phyloP scores from a whole-genome alignment of 1,140 invertebrate genomes.

The Geopemphigus sp. region DNA sequence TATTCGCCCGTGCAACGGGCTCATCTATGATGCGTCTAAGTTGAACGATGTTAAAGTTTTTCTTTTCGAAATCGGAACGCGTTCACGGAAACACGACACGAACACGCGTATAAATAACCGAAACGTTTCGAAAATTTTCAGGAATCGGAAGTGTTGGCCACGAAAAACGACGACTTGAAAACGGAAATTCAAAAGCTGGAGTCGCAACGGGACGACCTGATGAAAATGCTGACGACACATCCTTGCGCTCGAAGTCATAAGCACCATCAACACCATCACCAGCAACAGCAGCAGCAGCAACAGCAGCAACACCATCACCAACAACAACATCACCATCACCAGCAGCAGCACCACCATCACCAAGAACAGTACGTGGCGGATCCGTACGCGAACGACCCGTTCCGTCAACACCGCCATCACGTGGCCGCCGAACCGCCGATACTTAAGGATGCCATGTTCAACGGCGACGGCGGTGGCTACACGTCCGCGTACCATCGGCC shows the following conservation, averaged over 20 bases:
- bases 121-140: conserved; percentile 55
- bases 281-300: background rate
- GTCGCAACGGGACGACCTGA: conserved; percentile 68
- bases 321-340: conserved; percentile 29
- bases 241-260: conserved; percentile 65
- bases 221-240: conserved; percentile 73
- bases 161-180: conserved; percentile 82
- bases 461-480: background rate
- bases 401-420: background rate
- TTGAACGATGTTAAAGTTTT: no score
- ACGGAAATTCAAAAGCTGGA: conserved; percentile 75
- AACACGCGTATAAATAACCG: no score
- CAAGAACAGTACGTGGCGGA: background rate
- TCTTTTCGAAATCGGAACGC: no score
- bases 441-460: conserved; percentile 34
- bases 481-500: background rate
- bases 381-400: background rate
- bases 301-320: background rate
- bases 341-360: background rate
- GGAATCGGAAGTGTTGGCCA: conserved; percentile 81
- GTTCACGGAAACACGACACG: no score
- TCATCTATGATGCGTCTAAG: no score
- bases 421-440: conserved; percentile 16
- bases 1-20: no score
- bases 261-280: conserved; percentile 58